Evolutionary conservation across 2,888 invertebrate species (phyloP).

Genomic region (Halictus ligatus): DNA sequence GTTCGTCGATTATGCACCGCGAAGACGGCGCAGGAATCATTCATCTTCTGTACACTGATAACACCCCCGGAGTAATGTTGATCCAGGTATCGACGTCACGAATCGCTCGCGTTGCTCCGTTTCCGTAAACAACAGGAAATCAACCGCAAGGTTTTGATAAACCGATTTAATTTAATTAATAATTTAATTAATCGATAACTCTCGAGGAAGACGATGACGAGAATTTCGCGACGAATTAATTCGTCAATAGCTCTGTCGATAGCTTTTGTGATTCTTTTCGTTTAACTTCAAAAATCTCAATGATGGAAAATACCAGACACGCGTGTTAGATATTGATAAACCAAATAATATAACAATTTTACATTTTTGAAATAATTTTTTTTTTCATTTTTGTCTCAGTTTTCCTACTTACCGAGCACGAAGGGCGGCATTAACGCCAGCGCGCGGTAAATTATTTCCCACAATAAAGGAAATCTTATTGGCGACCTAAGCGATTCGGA

Average conservation of each 20-base stretch:
- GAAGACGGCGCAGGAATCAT: conserved; percentile 1
- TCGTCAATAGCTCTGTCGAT: not conserved
- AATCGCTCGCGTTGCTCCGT: not conserved
- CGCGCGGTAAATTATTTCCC: conserved; percentile 9
- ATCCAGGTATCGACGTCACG: conserved; percentile 24
- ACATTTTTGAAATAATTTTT: too few relatives aligned
- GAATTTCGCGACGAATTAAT: not conserved
- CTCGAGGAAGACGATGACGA: not conserved
- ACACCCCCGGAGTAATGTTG: conserved; percentile 15
- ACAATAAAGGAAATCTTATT: conserved; percentile 21
- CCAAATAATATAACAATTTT: too few relatives aligned
- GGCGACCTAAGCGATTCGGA: not conserved
- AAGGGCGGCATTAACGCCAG: too few relatives aligned
- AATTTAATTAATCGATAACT: too few relatives aligned
- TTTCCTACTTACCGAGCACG: too few relatives aligned
- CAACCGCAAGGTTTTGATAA: conserved; percentile 36
- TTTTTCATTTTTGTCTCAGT: too few relatives aligned
- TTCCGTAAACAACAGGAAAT: conserved; percentile 42
- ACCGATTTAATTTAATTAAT: too few relatives aligned
- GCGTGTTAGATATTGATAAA: too few relatives aligned
- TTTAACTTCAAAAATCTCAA: not conserved
- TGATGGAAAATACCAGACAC: too few relatives aligned
- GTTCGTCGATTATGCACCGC: conserved; percentile 49
- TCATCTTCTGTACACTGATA: conserved; percentile 30
- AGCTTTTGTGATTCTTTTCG: not conserved